These are phyloP conservation scores for Natator depressus DNA, from an alignment of 2,113 vertebrate species.

Conservation along the genomic window DNA sequence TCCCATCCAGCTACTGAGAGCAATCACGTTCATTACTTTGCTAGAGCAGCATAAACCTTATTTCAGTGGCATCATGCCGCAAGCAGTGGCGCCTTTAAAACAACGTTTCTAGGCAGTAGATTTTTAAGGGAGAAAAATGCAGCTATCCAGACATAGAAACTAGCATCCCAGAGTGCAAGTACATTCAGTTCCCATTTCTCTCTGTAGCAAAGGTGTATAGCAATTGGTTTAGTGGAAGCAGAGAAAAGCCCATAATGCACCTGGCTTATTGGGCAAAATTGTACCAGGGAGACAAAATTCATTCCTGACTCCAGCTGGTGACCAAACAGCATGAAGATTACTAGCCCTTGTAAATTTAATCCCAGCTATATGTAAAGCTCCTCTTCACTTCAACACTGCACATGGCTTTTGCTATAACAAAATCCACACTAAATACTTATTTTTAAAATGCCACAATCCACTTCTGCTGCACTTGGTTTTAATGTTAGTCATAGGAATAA, in stretches of 20 bases:
- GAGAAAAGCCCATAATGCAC: background rate
- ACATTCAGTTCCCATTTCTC: background rate
- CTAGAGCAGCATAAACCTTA: background rate
- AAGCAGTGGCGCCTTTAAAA: background rate
- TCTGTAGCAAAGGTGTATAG: background rate
- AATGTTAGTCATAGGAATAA: background rate
- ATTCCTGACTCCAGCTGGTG: conserved; percentile 17
- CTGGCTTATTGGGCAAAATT: background rate
- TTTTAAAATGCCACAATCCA: background rate
- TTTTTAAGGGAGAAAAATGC: background rate
- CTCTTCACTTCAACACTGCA: background rate
- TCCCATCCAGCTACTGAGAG: background rate
- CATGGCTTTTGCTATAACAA: conserved; percentile 30
- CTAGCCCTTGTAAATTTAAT: conserved; percentile 14
- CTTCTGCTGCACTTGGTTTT: background rate
- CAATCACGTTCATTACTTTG: background rate
- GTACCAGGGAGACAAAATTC: background rate
- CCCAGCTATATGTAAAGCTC: background rate
- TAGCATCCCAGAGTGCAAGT: too few relatives aligned
- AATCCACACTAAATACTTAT: background rate
- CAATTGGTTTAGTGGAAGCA: accelerated
- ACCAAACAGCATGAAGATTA: background rate
- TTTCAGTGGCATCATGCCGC: background rate
- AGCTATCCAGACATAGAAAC: background rate
- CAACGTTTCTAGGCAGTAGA: too few relatives aligned